These are phyloP conservation scores for Stylophora pistillata DNA, from an alignment of 64 coral and sea anemone species.

Conservation along the genomic window DNA sequence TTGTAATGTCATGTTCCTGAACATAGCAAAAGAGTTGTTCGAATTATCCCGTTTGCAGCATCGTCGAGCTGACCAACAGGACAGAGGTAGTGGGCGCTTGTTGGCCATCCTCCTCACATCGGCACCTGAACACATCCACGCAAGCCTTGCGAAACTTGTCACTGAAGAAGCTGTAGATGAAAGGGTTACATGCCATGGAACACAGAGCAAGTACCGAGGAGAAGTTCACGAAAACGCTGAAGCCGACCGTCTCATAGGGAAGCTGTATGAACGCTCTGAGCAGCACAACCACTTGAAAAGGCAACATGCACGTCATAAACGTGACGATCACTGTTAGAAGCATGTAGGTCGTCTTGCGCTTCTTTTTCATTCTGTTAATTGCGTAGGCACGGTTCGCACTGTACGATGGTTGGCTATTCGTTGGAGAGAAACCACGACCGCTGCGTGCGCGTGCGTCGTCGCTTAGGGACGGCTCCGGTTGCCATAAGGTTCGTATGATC, in stretches of 20 bases:
- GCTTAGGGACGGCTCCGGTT: slow-evolving; percentile 31
- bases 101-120: slow-evolving; percentile 26
- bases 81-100: background rate
- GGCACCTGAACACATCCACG: slow-evolving; percentile 67
- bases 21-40: background rate
- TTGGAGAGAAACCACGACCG: background rate
- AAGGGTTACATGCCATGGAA: slow-evolving; percentile 75
- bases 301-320: slow-evolving; percentile 82
- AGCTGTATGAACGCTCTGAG: slow-evolving; percentile 17
- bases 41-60: background rate
- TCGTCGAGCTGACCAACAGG: slow-evolving; percentile 12
- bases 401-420: too few species aligned
- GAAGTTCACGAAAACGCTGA: background rate
- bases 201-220: slow-evolving; percentile 35
- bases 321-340: slow-evolving; percentile 73
- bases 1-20: too few species aligned
- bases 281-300: slow-evolving; percentile 56
- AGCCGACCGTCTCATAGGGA: background rate
- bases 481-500: slow-evolving; percentile 55
- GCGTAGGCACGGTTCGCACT: background rate
- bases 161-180: slow-evolving; percentile 94
- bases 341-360: slow-evolving; percentile 86
- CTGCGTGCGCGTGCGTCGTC: background rate
- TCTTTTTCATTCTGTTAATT: slow-evolving; percentile 36
- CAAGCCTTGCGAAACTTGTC: slow-evolving; percentile 82